Base-by-base conservation (phyloP, 2,797 vertebrate species). In the Poecile montanus region DNA sequence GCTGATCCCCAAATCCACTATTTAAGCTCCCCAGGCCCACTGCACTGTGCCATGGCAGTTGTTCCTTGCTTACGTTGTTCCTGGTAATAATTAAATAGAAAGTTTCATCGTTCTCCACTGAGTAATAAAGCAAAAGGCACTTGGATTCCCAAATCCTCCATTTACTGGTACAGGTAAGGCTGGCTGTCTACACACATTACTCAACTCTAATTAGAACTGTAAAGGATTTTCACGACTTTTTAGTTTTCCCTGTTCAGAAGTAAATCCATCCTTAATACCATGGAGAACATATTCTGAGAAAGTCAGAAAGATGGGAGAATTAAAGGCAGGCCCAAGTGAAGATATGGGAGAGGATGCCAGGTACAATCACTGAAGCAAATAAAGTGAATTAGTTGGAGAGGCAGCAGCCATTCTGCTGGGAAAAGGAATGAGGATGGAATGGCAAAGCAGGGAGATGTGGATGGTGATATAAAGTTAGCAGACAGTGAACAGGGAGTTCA, bases 181-280 rank as follows among this genome's bases (percentile, higher is more conserved):
- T 85, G 67, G 13, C 85, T 95, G 94, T 72, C 95, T 84, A 62
- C 62, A 51, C 30, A 36, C 73, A 79, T 94, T 89, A 89, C 47
- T 73, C 82, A 75, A 57, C 40, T 73, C 85, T 93, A 89, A 96
- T 95, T 92, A 87, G 80, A 94, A 94, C 77, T 36, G 56, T n/a
- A 73, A 68, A 84, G 65, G 82, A 94, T 91, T 94, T 93, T 70
- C 76, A 70, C 91, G 87, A 91, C 70, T 85, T 85, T 70, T 60
- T 60, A 32, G 44, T 84, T 85, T 94, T 93, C 84, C 82, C 57
- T 72, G 67, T 76, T 91, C 67, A 88, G 60, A 95, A 91, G 80
- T 91, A 96, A 96, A 91, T 76, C 85, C 67, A 75, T 73, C 62
- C 90, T 85, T 83, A 94, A 96, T 96, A 85, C 95, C 91, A 68